phyloP scores from a whole-genome alignment of 2,113 vertebrate genomes.

The Cettia cetti region DNA sequence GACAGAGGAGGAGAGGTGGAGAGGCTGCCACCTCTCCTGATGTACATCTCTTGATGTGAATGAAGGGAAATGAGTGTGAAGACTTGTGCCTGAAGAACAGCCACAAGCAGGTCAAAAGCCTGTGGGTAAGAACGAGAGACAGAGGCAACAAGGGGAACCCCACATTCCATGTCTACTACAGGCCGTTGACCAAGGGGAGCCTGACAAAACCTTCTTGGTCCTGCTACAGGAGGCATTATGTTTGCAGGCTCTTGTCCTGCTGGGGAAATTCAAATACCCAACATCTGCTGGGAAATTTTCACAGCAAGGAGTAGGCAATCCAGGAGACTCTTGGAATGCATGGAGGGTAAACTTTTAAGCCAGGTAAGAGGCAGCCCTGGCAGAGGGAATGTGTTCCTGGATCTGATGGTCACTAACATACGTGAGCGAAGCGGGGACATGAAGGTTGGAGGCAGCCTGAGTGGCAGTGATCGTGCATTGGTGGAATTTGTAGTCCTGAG shows the following conservation, averaged over 20 bases:
- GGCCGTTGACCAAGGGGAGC: background rate
- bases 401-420: background rate
- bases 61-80: background rate
- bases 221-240: background rate
- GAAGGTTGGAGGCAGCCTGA: background rate
- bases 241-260: background rate
- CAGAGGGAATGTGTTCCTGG: background rate
- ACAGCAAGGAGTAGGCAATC: background rate
- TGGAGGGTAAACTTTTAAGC: background rate
- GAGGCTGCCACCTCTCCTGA: background rate
- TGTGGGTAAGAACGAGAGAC: background rate
- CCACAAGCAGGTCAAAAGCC: background rate
- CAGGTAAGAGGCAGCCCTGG: background rate
- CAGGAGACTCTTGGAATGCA: background rate
- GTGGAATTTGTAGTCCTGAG: background rate
- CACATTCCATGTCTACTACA: background rate
- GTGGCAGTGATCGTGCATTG: background rate
- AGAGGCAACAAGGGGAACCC: background rate
- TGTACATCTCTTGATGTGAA: background rate
- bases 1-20: background rate
- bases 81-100: background rate
- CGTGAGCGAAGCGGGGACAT: accelerated
- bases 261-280: background rate
- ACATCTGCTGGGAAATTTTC: background rate
- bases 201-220: background rate